Base-by-base conservation (phyloP, 2,113 vertebrate species). In the Oreotragus oreotragus region DNA sequence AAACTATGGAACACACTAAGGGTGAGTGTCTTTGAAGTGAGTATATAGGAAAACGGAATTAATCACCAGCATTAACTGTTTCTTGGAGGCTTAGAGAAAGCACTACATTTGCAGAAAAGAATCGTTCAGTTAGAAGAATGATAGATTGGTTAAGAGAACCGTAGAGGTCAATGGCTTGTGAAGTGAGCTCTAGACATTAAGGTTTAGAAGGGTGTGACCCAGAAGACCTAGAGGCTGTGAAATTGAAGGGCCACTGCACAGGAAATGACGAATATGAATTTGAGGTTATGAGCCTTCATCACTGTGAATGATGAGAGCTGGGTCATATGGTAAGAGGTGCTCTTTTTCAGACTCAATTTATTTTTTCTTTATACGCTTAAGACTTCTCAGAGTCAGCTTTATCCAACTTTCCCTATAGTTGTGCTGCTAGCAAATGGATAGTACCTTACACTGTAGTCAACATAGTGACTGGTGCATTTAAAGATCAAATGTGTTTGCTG, bases 1-100 rank as follows among this genome's bases (percentile, higher is more conserved):
- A 98, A 98, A 98, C 97, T 95, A 97, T 96, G 84, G 93, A 97
- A 85, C 95, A 79, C 96, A 98, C 93, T 87, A 97, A 98, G 97
- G 91, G 96, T 6, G 8, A 83, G 64, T 81, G 58, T 96, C 97
- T 98, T 98, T 98, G 98, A 98, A 98, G 95, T 98, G 94, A 95
- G 60, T 89, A 30, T 94, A 58, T 87, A 81, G 87, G 80, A 93
- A 91, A 60, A 28, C 25, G 88, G 96, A 97, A 98, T 97, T 98
- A 98, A 98, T 98, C 95, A 97, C 84, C 64, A 96, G 94, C 39
- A 62, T 98, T 98, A 98, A 97, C 96, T 97, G 84, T 97, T 98
- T 98, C 90, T 94, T 96, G 70, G 92, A 97, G 94, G 60, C 85
- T 96, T 90, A 55, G n/a, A 96, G 62, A 86, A 88, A 97, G 62